A percentile compares a stretch with the other conserved stretches of the same genome.
Conservation (phyloP, 2,797 vertebrate genomes). For the Botia kubotai region DNA sequence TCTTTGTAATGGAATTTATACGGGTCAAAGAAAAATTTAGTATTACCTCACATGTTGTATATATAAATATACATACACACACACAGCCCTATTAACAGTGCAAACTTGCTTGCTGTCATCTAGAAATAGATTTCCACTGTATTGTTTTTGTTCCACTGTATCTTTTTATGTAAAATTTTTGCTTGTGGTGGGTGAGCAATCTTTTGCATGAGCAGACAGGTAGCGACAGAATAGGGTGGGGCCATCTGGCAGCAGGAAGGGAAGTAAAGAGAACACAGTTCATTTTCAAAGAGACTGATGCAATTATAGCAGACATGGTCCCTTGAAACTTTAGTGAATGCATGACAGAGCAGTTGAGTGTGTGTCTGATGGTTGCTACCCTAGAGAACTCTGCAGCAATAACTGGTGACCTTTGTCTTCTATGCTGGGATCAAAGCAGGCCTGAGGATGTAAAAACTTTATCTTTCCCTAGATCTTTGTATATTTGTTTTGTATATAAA, state of each 20-base stretch:
- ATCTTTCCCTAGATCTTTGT: neutral
- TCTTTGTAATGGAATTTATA: too few species aligned
- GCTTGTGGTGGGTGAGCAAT: too few species aligned
- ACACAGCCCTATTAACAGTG: too few species aligned
- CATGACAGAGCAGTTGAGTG: neutral
- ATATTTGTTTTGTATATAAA: neutral
- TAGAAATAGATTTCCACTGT: too few species aligned
- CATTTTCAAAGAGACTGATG: neutral
- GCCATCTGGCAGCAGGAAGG: neutral
- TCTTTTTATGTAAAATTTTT: too few species aligned
- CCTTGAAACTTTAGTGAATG: neutral
- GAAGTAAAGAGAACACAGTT: neutral
- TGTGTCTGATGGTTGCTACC: neutral
- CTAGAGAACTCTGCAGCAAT: neutral
- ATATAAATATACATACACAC: too few species aligned
- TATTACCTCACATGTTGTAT: too few species aligned
- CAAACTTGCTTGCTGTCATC: too few species aligned
- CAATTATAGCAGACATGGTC: neutral
- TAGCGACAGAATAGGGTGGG: neutral
- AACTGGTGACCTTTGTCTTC: neutral
- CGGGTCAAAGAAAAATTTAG: too few species aligned
- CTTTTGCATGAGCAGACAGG: too few species aligned
- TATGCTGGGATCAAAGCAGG: neutral
- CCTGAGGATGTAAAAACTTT: neutral
- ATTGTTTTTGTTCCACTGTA: too few species aligned